These are phyloP conservation scores for Pteria penguin DNA, from an alignment of 2,888 invertebrate genomes.

Conservation along the genomic window DNA sequence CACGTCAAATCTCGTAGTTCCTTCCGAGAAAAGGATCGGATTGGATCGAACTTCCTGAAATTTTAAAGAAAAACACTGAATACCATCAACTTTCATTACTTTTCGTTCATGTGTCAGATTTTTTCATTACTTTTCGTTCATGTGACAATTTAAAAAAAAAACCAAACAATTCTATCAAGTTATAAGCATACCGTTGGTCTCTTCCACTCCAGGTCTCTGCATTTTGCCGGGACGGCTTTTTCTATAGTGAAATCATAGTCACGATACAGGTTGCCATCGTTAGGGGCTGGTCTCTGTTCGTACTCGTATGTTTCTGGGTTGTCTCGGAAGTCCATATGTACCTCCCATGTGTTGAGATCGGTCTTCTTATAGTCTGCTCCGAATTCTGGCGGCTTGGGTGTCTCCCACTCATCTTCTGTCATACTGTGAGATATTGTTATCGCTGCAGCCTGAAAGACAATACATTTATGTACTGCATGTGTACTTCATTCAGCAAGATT, in stretches of 20 bases:
- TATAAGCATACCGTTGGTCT: slow-evolving; percentile 68
- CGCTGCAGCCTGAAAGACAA: no score
- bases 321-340: slow-evolving; percentile 48
- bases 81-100: neutral
- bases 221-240: slow-evolving; percentile 57
- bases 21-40: slow-evolving; percentile 68
- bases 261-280: slow-evolving; percentile 48
- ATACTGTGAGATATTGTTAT: no score
- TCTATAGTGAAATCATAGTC: slow-evolving; percentile 63
- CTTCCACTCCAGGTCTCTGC: slow-evolving; percentile 63
- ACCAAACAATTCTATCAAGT: no score
- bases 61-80: neutral
- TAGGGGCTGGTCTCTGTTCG: slow-evolving; percentile 36
- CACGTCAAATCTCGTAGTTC: slow-evolving; percentile 71
- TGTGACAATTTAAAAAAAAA: no score
- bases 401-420: neutral
- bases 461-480: no score
- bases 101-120: no score
- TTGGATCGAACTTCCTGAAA: slow-evolving; percentile 64
- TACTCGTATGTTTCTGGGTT: slow-evolving; percentile 43
- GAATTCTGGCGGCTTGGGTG: slow-evolving; percentile 18
- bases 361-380: slow-evolving; percentile 30
- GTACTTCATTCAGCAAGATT: no score
- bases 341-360: slow-evolving; percentile 45
- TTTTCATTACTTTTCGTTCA: no score